Evolutionary conservation across 2,113 vertebrate species (phyloP).

Genomic region (Heteronetta atricapilla): DNA sequence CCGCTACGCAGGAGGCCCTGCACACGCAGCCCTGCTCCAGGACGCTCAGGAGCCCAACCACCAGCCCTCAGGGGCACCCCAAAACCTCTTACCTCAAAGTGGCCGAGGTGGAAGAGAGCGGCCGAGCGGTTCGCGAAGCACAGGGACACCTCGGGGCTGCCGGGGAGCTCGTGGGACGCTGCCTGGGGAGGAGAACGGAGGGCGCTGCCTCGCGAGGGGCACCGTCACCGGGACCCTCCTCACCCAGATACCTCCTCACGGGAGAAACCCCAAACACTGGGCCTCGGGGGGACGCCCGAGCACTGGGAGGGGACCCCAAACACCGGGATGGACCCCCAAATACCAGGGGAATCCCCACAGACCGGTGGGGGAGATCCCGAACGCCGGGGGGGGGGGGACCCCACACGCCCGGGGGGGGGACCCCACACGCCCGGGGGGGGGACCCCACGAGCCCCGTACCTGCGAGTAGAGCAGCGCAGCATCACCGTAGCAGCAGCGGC

Average conservation of each 20-base stretch:
- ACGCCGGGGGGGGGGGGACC: too few species aligned
- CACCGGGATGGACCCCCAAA: too few species aligned
- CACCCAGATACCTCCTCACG: too few species aligned
- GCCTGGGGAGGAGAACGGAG: constrained; percentile 78
- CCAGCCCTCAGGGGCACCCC: not conserved
- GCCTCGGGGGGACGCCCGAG: too few species aligned
- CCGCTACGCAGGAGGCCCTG: too few species aligned
- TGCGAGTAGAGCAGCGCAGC: constrained; percentile 86
- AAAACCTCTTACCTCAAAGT: constrained; percentile 74
- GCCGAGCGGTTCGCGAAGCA: constrained; percentile 95
- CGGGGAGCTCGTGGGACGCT: constrained; percentile 74
- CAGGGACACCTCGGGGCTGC: constrained; percentile 82
- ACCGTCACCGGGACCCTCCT: too few species aligned
- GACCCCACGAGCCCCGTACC: constrained; percentile 62
- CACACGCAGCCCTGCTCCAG: not conserved
- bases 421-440: too few species aligned
- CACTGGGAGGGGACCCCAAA: too few species aligned
- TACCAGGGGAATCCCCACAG: too few species aligned
- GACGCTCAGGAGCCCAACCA: not conserved
- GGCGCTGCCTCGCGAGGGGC: not conserved
- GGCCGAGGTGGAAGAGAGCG: constrained; percentile 83
- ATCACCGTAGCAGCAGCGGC: constrained; percentile 70
- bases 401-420: too few species aligned
- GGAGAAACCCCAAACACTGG: too few species aligned
- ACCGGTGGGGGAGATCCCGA: too few species aligned